Evolutionary conservation across 2,888 invertebrate species (phyloP), one percentile per base, ranked within the genome.

Genomic region (Lissocephala sabroskyi): DNA sequence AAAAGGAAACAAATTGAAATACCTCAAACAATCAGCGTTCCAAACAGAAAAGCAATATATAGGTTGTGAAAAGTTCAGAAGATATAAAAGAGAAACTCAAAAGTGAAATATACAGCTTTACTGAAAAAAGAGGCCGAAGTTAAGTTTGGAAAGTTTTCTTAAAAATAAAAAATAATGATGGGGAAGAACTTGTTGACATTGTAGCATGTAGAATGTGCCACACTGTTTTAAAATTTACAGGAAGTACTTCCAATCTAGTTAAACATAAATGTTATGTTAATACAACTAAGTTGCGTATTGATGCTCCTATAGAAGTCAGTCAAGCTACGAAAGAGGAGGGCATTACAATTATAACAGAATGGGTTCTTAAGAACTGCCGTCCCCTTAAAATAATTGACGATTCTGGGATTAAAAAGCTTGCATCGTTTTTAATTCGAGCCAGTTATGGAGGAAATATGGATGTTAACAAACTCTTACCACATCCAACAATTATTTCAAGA

Each of bases 321-420:
- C 14, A 29, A 35, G 51, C 45, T 19, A 39, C 40, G 9, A 52
- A 49, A 41, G 52, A 46, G 33, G 41, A 49, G 46, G 41, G 47
- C 13, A 32, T 40, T 6, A 23, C 35, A 2, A 16, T n/a, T 5
- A 16, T 17, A 1, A 32, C 32, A 10, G 30, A 41, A 33, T 55
- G 49, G 46, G 36, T 42, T 13, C 28, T 51, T n/a, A 35, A 43
- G 45, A 41, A 56, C 41, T 56, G 53, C 39, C 45, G 54, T n/a
- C 41, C 50, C 3, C 52, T 54, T 33, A 53, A 52, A 35, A 49
- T 52, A 5, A 47, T 58, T 9, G 45, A 33, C 10, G 51, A 59
- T 43, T 43, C 43, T 19, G 53, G 54, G 1, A 35, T 55, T 43
- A 50, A 23, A 30, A 41, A 37, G 28, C 5, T 44, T 14, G 23